These are phyloP conservation scores for Poecilia wingei DNA, from an alignment of 2,797 vertebrate species.

Conservation along the genomic window DNA sequence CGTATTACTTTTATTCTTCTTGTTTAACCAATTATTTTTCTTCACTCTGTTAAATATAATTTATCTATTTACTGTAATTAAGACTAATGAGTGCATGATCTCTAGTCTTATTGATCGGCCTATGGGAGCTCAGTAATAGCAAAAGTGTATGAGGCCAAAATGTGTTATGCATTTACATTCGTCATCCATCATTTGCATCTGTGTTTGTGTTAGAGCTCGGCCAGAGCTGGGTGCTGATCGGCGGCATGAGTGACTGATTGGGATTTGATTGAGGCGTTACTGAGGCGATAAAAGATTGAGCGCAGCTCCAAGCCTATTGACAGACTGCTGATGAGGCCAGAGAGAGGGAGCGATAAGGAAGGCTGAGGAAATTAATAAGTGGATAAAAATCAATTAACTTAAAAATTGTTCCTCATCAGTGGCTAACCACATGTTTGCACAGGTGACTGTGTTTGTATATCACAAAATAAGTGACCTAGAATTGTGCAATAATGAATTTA, in stretches of 20 bases:
- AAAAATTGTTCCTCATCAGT: conserved; percentile 77
- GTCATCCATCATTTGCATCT: conserved; percentile 52
- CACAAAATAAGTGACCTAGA: conserved; percentile 23
- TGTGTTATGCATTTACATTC: conserved; percentile 45
- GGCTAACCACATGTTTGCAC: conserved; percentile 47
- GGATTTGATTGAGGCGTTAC: conserved; percentile 84
- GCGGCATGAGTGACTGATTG: conserved; percentile 78
- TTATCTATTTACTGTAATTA: conserved; percentile 46
- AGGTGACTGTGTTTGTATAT: conserved; percentile 26
- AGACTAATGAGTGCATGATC: conserved; percentile 54
- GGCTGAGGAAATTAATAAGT: conserved; percentile 75
- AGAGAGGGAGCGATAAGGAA: conserved; percentile 49
- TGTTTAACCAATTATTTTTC: background rate
- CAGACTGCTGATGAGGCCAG: conserved; percentile 82
- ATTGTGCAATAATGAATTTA: conserved; percentile 43
- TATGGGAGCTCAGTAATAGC: conserved; percentile 36
- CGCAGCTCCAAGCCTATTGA: conserved; percentile 78
- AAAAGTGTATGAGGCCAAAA: conserved; percentile 36
- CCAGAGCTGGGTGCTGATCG: conserved; percentile 59
- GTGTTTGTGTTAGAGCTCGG: conserved; percentile 24
- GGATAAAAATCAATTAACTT: conserved; percentile 83
- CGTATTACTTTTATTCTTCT: background rate
- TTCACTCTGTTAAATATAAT: conserved; percentile 26
- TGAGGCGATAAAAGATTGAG: conserved; percentile 79
- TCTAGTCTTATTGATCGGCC: conserved; percentile 53